These are phyloP conservation scores for Pachyrhynchus sulphureomaculatus DNA, from an alignment of 1,140 invertebrate species.

Conservation along the genomic window DNA sequence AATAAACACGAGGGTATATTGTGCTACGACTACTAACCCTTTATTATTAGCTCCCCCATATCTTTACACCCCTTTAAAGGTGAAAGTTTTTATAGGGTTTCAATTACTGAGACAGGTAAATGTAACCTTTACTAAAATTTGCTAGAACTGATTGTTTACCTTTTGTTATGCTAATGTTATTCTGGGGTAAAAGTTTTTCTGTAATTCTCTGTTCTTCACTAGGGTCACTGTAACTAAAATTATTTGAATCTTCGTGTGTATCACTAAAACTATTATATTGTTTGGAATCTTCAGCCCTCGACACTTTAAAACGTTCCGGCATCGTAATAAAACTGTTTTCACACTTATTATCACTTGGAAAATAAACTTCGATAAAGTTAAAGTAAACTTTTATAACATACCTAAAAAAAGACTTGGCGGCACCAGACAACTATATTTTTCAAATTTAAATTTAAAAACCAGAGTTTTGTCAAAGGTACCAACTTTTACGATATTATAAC, in stretches of 20 bases:
- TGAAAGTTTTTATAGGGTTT: too few relatives aligned
- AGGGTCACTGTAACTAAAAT: slow-evolving; percentile 10
- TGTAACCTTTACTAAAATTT: too few relatives aligned
- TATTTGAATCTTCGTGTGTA: slow-evolving; percentile 13
- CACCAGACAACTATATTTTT: slow-evolving; percentile 7
- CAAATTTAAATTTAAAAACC: slow-evolving; percentile 12
- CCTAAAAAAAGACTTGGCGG: neutral
- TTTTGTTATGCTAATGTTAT: neutral
- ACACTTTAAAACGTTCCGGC: slow-evolving; percentile 29
- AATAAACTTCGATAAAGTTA: neutral
- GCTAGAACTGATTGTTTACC: neutral
- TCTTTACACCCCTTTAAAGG: too few relatives aligned
- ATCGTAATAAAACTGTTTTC: slow-evolving; percentile 20
- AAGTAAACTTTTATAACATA: neutral
- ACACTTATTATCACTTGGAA: neutral
- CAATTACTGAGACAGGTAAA: too few relatives aligned
- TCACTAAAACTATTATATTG: slow-evolving; percentile 30
- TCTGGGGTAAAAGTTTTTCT: slow-evolving; percentile 24
- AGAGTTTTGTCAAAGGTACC: slow-evolving; percentile 19
- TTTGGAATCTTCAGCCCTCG: slow-evolving; percentile 17
- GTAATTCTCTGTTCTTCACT: slow-evolving; percentile 17
- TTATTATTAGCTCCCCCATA: too few relatives aligned
- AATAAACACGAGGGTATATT: too few relatives aligned
- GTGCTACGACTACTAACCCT: too few relatives aligned
- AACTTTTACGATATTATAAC: slow-evolving; percentile 16